A percentile compares a stretch with the other conserved stretches of the same genome.
Conservation (phyloP, 2,888 invertebrate species). For the Oxycera nigricornis region DNA sequence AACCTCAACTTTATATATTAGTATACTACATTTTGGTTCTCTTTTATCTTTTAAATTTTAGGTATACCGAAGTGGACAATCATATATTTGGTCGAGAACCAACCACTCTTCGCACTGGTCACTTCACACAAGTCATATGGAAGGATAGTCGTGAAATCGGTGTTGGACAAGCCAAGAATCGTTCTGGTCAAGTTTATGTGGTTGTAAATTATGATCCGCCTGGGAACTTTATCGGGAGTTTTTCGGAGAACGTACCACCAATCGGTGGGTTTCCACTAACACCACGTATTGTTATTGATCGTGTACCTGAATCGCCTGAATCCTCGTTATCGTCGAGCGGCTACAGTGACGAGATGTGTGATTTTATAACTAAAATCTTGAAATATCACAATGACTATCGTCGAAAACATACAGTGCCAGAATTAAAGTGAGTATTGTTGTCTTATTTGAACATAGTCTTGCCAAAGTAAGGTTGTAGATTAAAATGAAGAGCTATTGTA, state of each 20-base stretch:
- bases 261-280: conserved; percentile 58
- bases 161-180: conserved; percentile 71
- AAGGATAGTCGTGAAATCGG: conserved; percentile 76
- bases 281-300: conserved; percentile 51
- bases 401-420: conserved; percentile 66
- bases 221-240: conserved; percentile 84
- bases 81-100: conserved; percentile 72
- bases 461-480: no score
- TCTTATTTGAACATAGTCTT: no score
- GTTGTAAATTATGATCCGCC: conserved; percentile 90
- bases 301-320: conserved; percentile 50
- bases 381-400: conserved; percentile 70
- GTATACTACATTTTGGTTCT: no score
- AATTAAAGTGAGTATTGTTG: conserved; percentile 64
- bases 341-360: conserved; percentile 52
- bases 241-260: conserved; percentile 74
- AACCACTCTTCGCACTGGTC: conserved; percentile 72
- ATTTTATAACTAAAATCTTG: conserved; percentile 64
- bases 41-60: no score
- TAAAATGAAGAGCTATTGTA: no score
- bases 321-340: conserved; percentile 50
- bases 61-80: conserved; percentile 70
- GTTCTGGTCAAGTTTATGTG: conserved; percentile 80
- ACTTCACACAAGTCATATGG: conserved; percentile 85
- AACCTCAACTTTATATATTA: no score